A percentile compares a stretch with the other conserved stretches of the same genome.
phyloP scores from a whole-genome alignment of 2,888 invertebrate species.

The Watsonalla cultraria region DNA sequence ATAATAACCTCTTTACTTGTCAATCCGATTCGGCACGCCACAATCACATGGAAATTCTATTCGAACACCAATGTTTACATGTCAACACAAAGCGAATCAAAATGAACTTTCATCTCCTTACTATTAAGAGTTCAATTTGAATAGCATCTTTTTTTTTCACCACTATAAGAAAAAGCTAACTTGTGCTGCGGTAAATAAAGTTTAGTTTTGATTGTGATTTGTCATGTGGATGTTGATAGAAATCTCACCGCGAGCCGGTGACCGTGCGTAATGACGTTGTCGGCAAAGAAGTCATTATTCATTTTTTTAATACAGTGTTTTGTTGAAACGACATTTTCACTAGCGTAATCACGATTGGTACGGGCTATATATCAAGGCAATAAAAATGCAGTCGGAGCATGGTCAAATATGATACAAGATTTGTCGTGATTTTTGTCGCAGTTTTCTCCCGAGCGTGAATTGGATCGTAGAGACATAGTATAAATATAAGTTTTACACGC shows the following conservation, averaged over 20 bases:
- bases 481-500: no score
- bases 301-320: slow-evolving; percentile 77
- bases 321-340: slow-evolving; percentile 77
- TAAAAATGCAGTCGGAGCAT: slow-evolving; percentile 31
- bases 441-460: not conserved
- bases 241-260: slow-evolving; percentile 60
- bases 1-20: slow-evolving; percentile 74
- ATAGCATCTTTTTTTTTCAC: slow-evolving; percentile 13
- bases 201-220: slow-evolving; percentile 22
- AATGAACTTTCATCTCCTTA: slow-evolving; percentile 21
- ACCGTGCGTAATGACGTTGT: slow-evolving; percentile 72
- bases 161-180: slow-evolving; percentile 17
- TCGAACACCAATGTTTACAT: slow-evolving; percentile 34
- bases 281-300: slow-evolving; percentile 76
- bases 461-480: no score
- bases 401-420: not conserved
- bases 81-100: slow-evolving; percentile 10
- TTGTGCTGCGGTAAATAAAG: slow-evolving; percentile 24
- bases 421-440: not conserved
- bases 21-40: slow-evolving; percentile 71
- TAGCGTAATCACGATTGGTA: slow-evolving; percentile 73
- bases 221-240: slow-evolving; percentile 49
- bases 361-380: slow-evolving; percentile 71
- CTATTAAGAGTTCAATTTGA: slow-evolving; percentile 40
- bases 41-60: slow-evolving; percentile 60